Evolutionary conservation across 2,113 vertebrate genomes (phyloP), one percentile per base, ranked within the genome.

Genomic region (Bucco capensis): DNA sequence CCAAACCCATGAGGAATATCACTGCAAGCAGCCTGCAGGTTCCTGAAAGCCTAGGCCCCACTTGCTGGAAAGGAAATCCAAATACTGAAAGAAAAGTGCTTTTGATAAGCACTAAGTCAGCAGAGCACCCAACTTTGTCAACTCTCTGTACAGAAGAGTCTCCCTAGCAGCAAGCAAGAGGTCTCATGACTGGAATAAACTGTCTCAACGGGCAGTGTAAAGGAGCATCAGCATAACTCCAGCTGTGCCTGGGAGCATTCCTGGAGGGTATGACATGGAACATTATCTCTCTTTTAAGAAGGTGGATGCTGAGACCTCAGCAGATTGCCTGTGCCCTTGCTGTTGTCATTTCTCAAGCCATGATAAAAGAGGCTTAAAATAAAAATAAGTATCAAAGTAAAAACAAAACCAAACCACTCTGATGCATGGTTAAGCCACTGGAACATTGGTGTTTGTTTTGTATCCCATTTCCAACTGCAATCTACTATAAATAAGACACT

Each of bases 401-500:
- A 86, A 95, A 83, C 33, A 61, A 25, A 33, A 23, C 8, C n/a
- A n/a, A 56, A 13, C 22, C n/a, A 21, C 30, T 60, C 51, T 51
- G 92, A 79, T 31, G 58, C 78, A 83, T 17, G 80, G 64, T 89
- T 95, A 94, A 91, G 60, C 61, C 92, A 38, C 79, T 91, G 79
- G 87, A 96, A 96, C 91, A 88, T 23, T 56, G 76, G 21, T 96
- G 78, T 88, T 94, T 94, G 72, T 95, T 97, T 94, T 95, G 84
- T 64, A 89, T 90, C 53, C 2, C 84, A 83, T 96, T 97, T 95
- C 96, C 84, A 95, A 78, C 56, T 28, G 65, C 90, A 84, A 94
- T 92, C 94, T 82, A 88, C 95, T 96, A 90, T 93, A 97, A 98
- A 97, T 97, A 97, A 94, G 85, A 87, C 72, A 92, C 88, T 2